Evolutionary conservation across 2,888 invertebrate species (phyloP), one percentile per base, ranked within the genome.

Genomic region (Pandemis corylana): DNA sequence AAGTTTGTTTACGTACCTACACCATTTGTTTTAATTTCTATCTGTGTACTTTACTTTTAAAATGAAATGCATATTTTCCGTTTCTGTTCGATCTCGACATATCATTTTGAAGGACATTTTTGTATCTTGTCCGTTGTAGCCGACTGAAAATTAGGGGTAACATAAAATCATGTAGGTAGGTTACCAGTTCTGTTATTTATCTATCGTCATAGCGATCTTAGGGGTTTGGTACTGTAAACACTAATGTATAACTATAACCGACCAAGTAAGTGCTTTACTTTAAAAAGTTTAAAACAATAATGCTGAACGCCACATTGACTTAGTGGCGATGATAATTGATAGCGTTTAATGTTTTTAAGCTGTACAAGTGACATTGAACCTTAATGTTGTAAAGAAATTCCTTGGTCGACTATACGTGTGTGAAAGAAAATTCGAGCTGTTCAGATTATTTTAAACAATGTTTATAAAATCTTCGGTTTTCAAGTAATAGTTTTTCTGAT

Each of bases 71-170:
- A 59, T 28, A 59, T 59, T 59, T 59, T 36, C 3, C 28, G 12
- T 28, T 59, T 59, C 28, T 59, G 20, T 28, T 59, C 59, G 59
- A 28, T 59, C 28, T 12, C 59, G 28, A 59, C 28, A 28, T 59
- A 59, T 59, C 59, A 59, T 28, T 59, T 28, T 59, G 28, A 59
- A 56, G 28, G 36, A 62, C 62, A 62, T 62, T n/a, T 12, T 62
- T 59, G 59, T 59, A 59, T 28, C 28, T 12, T 20, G 56, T 56
- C 68, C 68, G 7, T 46, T 59, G 15, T 44, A 68, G 68, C 56
- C 13, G 44, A 59, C 44, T 68, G 42, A 68, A 36, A 62, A 13
- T 41, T 62, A 62, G 62, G 2, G 41, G 62, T 59, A 28, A 36
- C 28, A 36, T 36, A 36, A 15, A 59, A 59, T 28, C 59, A 28